Percentiles rank a stretch among this genome's conserved stretches.
These are phyloP conservation scores for Neogobius melanostomus DNA, from an alignment of 2,113 vertebrate species.

Conservation along the genomic window DNA sequence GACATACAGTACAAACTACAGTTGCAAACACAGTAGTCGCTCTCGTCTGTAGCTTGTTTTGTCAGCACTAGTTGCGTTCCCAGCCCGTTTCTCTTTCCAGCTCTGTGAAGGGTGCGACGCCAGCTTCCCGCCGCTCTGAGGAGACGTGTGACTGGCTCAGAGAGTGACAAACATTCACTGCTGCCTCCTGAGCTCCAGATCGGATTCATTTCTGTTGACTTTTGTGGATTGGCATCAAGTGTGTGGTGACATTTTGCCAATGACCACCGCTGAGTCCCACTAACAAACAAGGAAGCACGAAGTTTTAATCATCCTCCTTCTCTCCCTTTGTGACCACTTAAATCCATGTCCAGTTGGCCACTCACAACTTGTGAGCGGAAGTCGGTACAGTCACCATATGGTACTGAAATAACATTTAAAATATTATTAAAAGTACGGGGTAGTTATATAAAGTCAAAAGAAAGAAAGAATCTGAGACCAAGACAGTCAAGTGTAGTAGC, in stretches of 20 bases:
- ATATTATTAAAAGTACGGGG: too few species aligned
- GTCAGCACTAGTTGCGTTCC: slow-evolving; percentile 2
- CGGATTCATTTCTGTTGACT: slow-evolving; percentile 40
- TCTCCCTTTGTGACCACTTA: background rate
- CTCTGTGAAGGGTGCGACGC: slow-evolving; percentile 7
- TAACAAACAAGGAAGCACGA: slow-evolving; percentile 1
- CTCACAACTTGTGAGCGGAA: too few species aligned
- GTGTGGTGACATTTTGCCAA: slow-evolving; percentile 42
- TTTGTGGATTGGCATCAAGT: slow-evolving; percentile 45
- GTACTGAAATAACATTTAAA: too few species aligned
- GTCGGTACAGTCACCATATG: background rate
- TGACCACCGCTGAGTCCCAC: slow-evolving; percentile 9
- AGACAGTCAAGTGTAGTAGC: too few species aligned
- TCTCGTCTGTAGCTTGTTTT: slow-evolving; percentile 2
- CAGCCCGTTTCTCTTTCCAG: slow-evolving; percentile 10
- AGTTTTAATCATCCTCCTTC: slow-evolving; percentile 7
- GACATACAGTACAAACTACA: too few species aligned
- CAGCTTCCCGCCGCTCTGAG: slow-evolving; percentile 37
- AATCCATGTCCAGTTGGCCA: background rate
- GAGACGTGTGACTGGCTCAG: slow-evolving; percentile 29
- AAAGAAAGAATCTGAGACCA: too few species aligned
- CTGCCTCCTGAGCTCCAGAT: slow-evolving; percentile 29
- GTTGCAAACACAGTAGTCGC: background rate
- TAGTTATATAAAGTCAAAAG: too few species aligned
- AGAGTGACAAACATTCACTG: slow-evolving; percentile 55